Base-by-base conservation (phyloP, 2,113 vertebrate species). In the Hippoglossus stenolepis region DNA sequence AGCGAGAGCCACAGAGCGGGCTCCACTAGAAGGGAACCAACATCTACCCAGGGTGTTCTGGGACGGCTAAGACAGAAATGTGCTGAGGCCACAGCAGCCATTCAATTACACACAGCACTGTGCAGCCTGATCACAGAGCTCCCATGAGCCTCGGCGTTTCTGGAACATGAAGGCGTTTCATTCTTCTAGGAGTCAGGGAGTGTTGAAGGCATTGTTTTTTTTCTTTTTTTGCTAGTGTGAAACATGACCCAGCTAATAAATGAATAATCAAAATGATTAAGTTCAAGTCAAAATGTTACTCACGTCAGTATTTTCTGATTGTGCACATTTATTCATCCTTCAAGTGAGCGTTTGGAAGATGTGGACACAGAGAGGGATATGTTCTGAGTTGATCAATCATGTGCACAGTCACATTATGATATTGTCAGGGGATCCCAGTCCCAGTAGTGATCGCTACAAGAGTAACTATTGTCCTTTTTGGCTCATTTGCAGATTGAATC, bases 91-190 rank as follows among this genome's bases (percentile, higher is more conserved):
- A 76, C 31, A 63, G 17, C 26, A 77, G 58, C 72, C 38, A 77
- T 70, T 86, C 68, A 71, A 77, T 69, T 71, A 70, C 73, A 83
- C 65, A 49, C 28, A 65, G 49, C 21, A 67, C 21, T 45, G 79
- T 20, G 28, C 24, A 3, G 58, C 28, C 47, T 35, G 75, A 82
- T 82, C 79, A 67, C 59, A 75, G 40, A 65, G 73, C 67, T 80
- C 76, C 79, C 70, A 51, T 35, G 70, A 75, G 73, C 59, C 62
- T 20, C 8, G 1, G 54, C 2, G 14, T 57, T 66, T 20, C 70
- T 71, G 45, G 23, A 69, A 68, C n/a, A 83, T 15, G 69, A 65
- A 83, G 23, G 38, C 53, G 74, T 77, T 87, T 85, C 61, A 87
- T 74, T 78, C 60, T 65, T 58, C 21, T n/a, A 10, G 13, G 9